Evolutionary conservation across 2,113 vertebrate genomes (phyloP).

Genomic region (Peromyscus maniculatus): DNA sequence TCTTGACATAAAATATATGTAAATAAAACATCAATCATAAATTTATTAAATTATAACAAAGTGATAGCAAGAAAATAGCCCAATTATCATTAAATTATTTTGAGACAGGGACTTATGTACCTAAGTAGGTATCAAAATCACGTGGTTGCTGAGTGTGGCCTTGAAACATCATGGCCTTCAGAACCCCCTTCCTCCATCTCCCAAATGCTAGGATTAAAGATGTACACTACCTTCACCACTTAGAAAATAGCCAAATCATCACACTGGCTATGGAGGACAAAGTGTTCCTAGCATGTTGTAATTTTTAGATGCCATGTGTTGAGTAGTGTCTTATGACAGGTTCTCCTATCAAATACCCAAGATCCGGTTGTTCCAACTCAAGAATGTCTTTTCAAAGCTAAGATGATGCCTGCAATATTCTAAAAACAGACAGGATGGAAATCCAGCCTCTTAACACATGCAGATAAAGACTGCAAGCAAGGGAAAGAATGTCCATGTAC

Average conservation of each 20-base stretch:
- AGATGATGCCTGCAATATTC: not conserved
- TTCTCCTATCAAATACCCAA: accelerated
- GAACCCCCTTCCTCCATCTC: too few relatives aligned
- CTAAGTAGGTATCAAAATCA: too few relatives aligned
- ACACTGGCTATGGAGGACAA: not conserved
- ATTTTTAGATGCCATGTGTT: not conserved
- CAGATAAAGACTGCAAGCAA: not conserved
- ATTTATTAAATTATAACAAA: not conserved
- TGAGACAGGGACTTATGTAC: not conserved
- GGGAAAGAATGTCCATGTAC: not conserved
- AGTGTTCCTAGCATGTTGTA: not conserved
- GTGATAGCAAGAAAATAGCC: not conserved
- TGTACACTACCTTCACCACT: not conserved
- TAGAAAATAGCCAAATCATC: not conserved
- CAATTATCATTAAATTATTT: not conserved
- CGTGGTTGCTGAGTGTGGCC: too few relatives aligned
- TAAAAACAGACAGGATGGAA: not conserved
- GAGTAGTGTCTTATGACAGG: accelerated
- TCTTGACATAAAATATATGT: not conserved
- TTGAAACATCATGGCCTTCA: not conserved
- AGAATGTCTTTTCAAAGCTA: not conserved
- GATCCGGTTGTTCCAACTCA: not conserved
- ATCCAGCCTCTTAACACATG: not conserved
- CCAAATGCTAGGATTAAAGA: not conserved
- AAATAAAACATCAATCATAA: not conserved